Evolutionary conservation across 92 coral and sea anemone species (phyloP).

Genomic region (Siderastrea siderea): DNA sequence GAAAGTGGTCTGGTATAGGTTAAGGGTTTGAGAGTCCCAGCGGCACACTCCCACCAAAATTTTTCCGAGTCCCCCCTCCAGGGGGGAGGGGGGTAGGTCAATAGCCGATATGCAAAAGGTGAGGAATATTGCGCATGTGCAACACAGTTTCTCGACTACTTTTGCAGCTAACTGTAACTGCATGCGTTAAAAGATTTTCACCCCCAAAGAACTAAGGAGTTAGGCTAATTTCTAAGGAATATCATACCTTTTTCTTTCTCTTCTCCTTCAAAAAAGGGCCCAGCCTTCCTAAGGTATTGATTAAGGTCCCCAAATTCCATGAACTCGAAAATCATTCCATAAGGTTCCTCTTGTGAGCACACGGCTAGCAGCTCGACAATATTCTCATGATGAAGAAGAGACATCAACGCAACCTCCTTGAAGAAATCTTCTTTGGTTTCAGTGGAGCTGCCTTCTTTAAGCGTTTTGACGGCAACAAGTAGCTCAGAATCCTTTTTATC

Average conservation of each 20-base stretch:
- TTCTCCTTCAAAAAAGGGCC: constrained; percentile 78
- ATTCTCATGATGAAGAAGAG: constrained; percentile 89
- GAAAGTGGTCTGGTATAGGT: too few species aligned
- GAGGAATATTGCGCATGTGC: too few species aligned
- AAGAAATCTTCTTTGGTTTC: constrained; percentile 82
- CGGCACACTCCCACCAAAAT: too few species aligned
- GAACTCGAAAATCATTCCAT: constrained; percentile 98
- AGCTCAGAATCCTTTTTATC: constrained; percentile 76
- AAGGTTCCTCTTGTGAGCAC: constrained; percentile 96
- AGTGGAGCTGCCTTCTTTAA: constrained; percentile 88
- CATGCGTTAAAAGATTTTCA: too few species aligned
- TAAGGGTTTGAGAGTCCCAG: too few species aligned
- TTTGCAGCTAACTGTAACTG: too few species aligned
- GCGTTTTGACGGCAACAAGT: constrained; percentile 93
- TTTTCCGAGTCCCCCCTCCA: too few species aligned
- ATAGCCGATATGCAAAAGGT: too few species aligned
- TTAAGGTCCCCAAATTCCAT: constrained; percentile 94
- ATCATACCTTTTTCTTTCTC: constrained; percentile 56
- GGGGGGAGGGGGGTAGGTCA: too few species aligned
- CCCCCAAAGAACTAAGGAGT: too few species aligned
- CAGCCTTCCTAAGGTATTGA: constrained; percentile 85
- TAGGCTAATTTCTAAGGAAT: too few species aligned
- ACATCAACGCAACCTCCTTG: constrained; percentile 94
- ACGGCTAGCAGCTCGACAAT: constrained; percentile 91
- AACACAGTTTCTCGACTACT: too few species aligned